Evolutionary conservation across 2,888 invertebrate species (phyloP).

Genomic region (Nowickia ferox): DNA sequence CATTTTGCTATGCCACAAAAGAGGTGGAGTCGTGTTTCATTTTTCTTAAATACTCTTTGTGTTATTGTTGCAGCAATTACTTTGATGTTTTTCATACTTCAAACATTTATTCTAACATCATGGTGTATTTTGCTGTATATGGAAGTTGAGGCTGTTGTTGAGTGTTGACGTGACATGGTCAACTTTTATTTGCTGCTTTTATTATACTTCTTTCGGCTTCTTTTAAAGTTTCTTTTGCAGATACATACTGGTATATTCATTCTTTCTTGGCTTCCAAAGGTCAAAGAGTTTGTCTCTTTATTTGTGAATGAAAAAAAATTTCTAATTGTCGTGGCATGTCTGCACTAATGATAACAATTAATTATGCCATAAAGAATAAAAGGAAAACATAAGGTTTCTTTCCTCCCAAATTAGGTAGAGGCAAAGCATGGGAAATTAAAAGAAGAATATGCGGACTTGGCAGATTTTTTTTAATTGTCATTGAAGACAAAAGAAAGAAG

Average conservation of each 20-base stretch:
- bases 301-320: conserved; percentile 65
- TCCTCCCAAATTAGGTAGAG: neutral
- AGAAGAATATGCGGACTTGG: neutral
- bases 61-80: conserved; percentile 67
- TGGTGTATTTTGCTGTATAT: conserved; percentile 31
- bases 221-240: conserved; percentile 14
- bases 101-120: conserved; percentile 40
- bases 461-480: neutral
- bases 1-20: conserved; percentile 37
- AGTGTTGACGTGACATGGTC: conserved; percentile 71
- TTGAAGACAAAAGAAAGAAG: neutral
- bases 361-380: conserved; percentile 35
- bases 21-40: conserved; percentile 58
- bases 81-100: conserved; percentile 68
- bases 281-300: conserved; percentile 64
- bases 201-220: conserved; percentile 7
- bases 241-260: too few relatives aligned
- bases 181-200: conserved; percentile 41
- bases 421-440: neutral
- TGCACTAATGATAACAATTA: conserved; percentile 66
- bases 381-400: neutral
- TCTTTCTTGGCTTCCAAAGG: conserved; percentile 44
- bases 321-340: conserved; percentile 69
- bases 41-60: conserved; percentile 25
- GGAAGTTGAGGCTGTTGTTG: conserved; percentile 13